Evolutionary conservation across 2,797 vertebrate species (phyloP).

Genomic region (Microhierax caerulescens): DNA sequence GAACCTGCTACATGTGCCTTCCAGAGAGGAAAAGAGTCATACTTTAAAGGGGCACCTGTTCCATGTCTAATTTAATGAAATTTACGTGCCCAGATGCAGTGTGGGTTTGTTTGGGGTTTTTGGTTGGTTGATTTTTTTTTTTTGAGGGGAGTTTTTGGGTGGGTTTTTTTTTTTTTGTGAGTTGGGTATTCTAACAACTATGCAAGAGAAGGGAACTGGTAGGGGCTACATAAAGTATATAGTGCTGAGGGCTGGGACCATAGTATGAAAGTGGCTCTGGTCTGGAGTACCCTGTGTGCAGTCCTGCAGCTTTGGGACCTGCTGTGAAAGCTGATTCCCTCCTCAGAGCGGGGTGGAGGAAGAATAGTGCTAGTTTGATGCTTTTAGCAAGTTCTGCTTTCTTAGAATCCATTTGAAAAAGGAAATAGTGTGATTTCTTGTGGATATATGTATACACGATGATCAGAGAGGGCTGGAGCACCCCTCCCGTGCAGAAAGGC

Average conservation of each 20-base stretch:
- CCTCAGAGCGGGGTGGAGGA: not conserved
- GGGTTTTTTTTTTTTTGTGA: not conserved
- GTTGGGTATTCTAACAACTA: not conserved
- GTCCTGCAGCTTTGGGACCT: not conserved
- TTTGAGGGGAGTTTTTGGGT: not conserved
- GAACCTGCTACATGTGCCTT: slow-evolving; percentile 14
- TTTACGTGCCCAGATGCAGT: not conserved
- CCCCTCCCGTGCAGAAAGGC: no score
- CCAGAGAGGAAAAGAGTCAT: not conserved
- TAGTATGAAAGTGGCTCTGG: not conserved
- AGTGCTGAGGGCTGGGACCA: not conserved
- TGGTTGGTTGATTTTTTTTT: not conserved
- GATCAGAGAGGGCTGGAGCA: no score
- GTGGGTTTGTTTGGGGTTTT: no score
- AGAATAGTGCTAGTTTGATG: not conserved
- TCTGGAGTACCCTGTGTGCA: not conserved
- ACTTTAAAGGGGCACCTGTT: not conserved
- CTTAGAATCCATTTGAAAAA: not conserved
- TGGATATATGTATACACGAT: not conserved
- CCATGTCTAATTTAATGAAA: not conserved
- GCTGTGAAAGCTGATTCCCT: not conserved
- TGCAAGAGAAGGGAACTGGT: not conserved
- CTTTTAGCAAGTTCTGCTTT: not conserved
- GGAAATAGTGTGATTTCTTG: not conserved
- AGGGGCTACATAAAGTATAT: not conserved